Evolutionary conservation across 1,140 invertebrate genomes (phyloP).

Genomic region (Drosophila repleta): DNA sequence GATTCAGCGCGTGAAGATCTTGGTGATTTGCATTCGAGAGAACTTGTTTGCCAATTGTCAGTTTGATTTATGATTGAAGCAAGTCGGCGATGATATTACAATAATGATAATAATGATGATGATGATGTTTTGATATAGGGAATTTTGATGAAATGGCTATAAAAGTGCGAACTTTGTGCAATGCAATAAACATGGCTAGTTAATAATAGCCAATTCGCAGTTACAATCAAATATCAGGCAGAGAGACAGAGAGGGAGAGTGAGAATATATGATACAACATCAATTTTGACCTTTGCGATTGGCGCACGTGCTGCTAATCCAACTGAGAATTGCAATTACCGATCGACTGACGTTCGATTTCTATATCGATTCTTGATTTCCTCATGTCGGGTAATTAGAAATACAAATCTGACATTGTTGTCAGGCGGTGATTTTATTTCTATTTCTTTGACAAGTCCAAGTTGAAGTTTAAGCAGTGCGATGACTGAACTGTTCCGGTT

Average conservation of each 20-base stretch:
- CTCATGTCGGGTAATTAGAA: constrained; percentile 36
- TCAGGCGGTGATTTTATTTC: constrained; percentile 8
- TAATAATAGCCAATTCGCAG: neutral
- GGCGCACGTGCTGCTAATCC: constrained; percentile 32
- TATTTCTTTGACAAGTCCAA: too few relatives aligned
- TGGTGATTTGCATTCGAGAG: constrained; percentile 10
- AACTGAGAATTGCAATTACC: constrained; percentile 19
- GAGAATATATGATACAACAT: neutral
- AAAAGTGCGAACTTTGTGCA: constrained; percentile 12
- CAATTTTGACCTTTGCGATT: constrained; percentile 15
- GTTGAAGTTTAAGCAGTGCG: neutral
- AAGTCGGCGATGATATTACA: neutral
- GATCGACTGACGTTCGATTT: constrained; percentile 12
- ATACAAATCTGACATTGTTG: constrained; percentile 7
- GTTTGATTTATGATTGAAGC: constrained; percentile 10
- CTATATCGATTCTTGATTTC: constrained; percentile 31
- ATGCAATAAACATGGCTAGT: constrained; percentile 24
- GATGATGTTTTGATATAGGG: constrained; percentile 5
- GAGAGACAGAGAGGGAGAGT: too few relatives aligned
- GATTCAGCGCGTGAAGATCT: constrained; percentile 11
- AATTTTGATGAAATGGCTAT: constrained; percentile 24
- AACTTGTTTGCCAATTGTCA: constrained; percentile 27
- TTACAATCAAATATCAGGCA: neutral
- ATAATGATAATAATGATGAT: constrained; percentile 4
- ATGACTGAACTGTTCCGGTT: constrained; percentile 28